A percentile compares a stretch with the other conserved stretches of the same genome.
phyloP scores from a whole-genome alignment of 2,113 vertebrate genomes.

The Pachycephala philippinensis region DNA sequence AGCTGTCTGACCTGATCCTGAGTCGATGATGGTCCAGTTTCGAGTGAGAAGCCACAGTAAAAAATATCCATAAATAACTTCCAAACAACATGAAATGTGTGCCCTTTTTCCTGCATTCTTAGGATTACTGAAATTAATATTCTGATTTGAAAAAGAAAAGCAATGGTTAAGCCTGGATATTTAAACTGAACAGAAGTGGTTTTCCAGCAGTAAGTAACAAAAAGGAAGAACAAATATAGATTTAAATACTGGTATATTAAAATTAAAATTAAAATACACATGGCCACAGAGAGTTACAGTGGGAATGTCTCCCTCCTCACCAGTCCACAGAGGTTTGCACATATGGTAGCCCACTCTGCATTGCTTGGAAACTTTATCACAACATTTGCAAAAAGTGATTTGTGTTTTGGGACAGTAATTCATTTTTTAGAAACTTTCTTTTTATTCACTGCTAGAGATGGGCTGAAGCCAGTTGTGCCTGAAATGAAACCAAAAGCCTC shows the following conservation, averaged over 20 bases:
- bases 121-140: background rate
- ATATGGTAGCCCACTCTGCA: background rate
- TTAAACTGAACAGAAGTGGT: background rate
- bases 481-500: slow-evolving; percentile 62
- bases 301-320: background rate
- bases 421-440: slow-evolving; percentile 54
- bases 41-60: background rate
- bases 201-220: background rate
- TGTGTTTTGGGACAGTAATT: slow-evolving; percentile 59
- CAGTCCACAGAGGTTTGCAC: background rate
- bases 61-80: background rate
- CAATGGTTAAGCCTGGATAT: background rate
- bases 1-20: background rate
- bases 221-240: background rate
- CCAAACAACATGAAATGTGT: background rate
- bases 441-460: slow-evolving; percentile 49
- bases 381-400: slow-evolving; percentile 51
- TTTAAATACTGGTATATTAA: background rate
- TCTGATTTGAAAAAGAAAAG: background rate
- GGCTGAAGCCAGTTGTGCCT: slow-evolving; percentile 55
- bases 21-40: background rate
- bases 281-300: background rate
- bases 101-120: background rate
- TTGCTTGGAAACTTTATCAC: slow-evolving; percentile 40
- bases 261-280: background rate